A percentile compares a stretch with the other conserved stretches of the same genome.
phyloP scores from a whole-genome alignment of 2,113 vertebrate genomes.

The Salvator merianae region DNA sequence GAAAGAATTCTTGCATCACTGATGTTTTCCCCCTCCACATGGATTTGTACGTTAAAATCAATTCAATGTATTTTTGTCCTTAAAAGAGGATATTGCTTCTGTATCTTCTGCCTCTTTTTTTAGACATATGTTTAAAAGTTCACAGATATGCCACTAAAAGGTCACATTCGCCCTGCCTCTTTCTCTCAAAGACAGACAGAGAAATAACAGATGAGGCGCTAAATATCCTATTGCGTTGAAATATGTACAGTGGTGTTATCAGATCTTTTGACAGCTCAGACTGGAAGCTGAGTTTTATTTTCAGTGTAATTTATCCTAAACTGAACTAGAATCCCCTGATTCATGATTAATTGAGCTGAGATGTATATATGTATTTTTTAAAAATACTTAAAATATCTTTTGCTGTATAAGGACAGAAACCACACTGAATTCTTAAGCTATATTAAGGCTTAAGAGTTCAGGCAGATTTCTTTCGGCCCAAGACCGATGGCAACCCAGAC shows the following conservation, averaged over 20 bases:
- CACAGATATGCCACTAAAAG: neutral
- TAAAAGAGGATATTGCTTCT: neutral
- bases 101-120: neutral
- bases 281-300: neutral
- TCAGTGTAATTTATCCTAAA: neutral
- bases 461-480: too few species aligned
- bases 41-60: neutral
- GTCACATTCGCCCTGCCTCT: neutral
- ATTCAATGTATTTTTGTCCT: neutral
- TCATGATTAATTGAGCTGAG: neutral
- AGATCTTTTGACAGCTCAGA: neutral
- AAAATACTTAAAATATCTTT: neutral
- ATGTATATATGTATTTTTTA: neutral
- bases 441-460: too few species aligned
- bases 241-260: neutral
- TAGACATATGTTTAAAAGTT: conserved; percentile 6
- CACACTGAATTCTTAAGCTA: neutral
- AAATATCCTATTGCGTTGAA: neutral
- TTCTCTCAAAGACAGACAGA: neutral
- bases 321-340: neutral
- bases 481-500: too few species aligned
- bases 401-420: too few species aligned
- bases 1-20: conserved; percentile 4
- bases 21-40: neutral
- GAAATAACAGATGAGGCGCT: neutral